Percentiles rank a stretch among this genome's conserved stretches.
These are phyloP conservation scores for Epirrita christyi DNA, from an alignment of 2,888 invertebrate species.

Conservation along the genomic window DNA sequence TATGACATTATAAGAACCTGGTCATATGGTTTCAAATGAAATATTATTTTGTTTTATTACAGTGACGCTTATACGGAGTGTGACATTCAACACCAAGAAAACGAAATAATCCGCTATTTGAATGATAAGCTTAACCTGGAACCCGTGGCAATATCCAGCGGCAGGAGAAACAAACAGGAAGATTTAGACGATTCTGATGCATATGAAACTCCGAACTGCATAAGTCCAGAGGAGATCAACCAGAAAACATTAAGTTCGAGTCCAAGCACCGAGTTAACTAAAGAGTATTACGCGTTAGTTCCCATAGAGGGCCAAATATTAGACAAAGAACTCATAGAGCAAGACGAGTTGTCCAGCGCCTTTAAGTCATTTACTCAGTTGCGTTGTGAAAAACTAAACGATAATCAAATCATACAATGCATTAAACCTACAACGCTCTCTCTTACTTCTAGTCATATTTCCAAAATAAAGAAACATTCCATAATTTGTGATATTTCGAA, in stretches of 20 bases:
- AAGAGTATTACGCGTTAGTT: constrained; percentile 72
- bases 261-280: constrained; percentile 72
- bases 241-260: constrained; percentile 61
- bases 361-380: constrained; percentile 76
- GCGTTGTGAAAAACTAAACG: constrained; percentile 55
- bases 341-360: constrained; percentile 79
- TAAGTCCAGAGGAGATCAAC: constrained; percentile 63
- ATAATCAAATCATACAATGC: constrained; percentile 50
- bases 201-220: constrained; percentile 76
- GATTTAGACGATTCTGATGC: constrained; percentile 69
- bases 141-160: constrained; percentile 34
- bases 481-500: constrained; percentile 69
- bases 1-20: background rate
- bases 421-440: constrained; percentile 69
- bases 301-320: constrained; percentile 69
- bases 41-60: constrained; percentile 38
- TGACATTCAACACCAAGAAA: constrained; percentile 76
- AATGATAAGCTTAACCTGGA: constrained; percentile 57
- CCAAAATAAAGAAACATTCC: constrained; percentile 72
- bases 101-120: constrained; percentile 74
- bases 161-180: constrained; percentile 51
- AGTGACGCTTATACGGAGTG: constrained; percentile 82
- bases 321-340: constrained; percentile 81
- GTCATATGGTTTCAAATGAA: constrained; percentile 5
- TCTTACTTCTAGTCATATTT: constrained; percentile 71